Evolutionary conservation across 1,140 invertebrate species (phyloP).

Genomic region (Heterodera schachtii): DNA sequence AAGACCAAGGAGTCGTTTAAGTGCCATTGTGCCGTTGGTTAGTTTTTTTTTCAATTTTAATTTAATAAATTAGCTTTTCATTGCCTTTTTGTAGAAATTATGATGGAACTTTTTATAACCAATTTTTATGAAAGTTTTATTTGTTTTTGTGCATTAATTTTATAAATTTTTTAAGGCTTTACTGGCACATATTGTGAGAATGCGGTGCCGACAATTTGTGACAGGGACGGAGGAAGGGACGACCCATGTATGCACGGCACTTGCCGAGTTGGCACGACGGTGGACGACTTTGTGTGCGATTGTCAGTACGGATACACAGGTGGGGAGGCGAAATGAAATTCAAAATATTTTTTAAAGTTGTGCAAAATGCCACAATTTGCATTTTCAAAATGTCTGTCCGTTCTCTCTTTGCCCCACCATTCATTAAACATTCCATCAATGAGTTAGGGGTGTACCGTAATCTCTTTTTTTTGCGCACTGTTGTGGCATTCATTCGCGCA

Average conservation of each 20-base stretch:
- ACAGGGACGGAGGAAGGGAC: background rate
- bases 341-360: background rate
- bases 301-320: constrained; percentile 28
- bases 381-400: background rate
- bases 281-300: constrained; percentile 29
- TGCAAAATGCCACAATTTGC: background rate
- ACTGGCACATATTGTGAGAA: constrained; percentile 27
- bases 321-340: background rate
- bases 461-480: no score
- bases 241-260: constrained; percentile 9
- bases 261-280: constrained; percentile 22
- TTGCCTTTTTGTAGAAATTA: no score
- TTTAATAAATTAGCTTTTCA: background rate
- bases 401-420: background rate
- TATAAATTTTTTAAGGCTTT: constrained; percentile 20
- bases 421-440: no score
- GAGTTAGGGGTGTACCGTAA: no score
- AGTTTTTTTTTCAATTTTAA: constrained; percentile 5
- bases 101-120: no score
- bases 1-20: constrained; percentile 22
- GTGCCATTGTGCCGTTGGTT: constrained; percentile 25
- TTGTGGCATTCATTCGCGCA: no score
- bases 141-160: no score
- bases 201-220: constrained; percentile 23
- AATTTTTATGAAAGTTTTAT: no score